These are phyloP conservation scores for Choristoneura fumiferana DNA, from an alignment of 1,140 invertebrate genomes.

Conservation along the genomic window DNA sequence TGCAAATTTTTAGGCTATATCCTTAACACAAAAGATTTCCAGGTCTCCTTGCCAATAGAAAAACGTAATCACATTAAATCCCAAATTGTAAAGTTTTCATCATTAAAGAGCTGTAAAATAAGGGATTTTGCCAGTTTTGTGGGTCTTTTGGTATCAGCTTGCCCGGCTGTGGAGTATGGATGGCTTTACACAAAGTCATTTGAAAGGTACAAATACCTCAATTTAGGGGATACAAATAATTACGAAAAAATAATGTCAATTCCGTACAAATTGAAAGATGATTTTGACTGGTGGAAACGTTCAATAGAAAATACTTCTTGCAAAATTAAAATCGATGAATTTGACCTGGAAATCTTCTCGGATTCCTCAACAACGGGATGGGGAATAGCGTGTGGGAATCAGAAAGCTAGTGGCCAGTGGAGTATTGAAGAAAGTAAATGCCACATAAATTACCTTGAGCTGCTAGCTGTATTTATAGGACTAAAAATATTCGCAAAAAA, in stretches of 20 bases:
- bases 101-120: slow-evolving; percentile 13
- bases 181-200: slow-evolving; percentile 14
- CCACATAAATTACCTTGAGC: slow-evolving; percentile 24
- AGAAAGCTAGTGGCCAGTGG: slow-evolving; percentile 17
- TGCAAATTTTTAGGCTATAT: slow-evolving; percentile 11
- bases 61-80: slow-evolving; percentile 7
- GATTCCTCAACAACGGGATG: slow-evolving; percentile 24
- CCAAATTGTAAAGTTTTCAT: neutral
- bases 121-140: slow-evolving; percentile 1
- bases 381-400: slow-evolving; percentile 9
- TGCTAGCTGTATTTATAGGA: slow-evolving; percentile 10
- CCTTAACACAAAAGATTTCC: neutral
- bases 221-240: slow-evolving; percentile 17
- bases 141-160: slow-evolving; percentile 16
- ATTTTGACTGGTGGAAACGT: slow-evolving; percentile 5
- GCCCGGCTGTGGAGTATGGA: slow-evolving; percentile 16
- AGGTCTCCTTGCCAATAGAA: neutral
- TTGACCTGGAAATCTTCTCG: slow-evolving; percentile 8
- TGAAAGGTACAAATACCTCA: slow-evolving; percentile 13
- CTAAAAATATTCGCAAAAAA: slow-evolving; percentile 20
- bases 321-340: slow-evolving; percentile 2
- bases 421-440: neutral
- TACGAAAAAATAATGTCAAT: slow-evolving; percentile 15
- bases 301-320: neutral
- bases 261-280: neutral